These are phyloP conservation scores for Mormyrops boulengeri DNA, from an alignment of 2,797 vertebrate species.

Conservation along the genomic window DNA sequence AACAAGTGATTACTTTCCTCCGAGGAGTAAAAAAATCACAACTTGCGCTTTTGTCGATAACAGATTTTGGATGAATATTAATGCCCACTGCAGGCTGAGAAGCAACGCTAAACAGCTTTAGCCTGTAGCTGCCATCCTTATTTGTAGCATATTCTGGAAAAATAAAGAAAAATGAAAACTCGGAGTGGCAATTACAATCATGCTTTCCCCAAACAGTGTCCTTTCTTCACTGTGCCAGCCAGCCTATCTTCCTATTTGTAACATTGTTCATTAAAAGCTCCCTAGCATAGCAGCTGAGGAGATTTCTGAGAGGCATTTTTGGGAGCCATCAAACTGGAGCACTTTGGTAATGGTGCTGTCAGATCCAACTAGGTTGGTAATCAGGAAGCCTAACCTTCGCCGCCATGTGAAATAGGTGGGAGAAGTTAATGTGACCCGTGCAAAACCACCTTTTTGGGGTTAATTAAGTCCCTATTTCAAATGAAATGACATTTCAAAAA, in stretches of 20 bases:
- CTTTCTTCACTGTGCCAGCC: conserved; percentile 56
- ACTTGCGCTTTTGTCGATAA: not conserved
- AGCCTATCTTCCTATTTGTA: conserved; percentile 66
- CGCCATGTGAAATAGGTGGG: conserved; percentile 20
- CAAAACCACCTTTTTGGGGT: conserved; percentile 38
- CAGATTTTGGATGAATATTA: conserved; percentile 10
- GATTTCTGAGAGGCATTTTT: conserved; percentile 67
- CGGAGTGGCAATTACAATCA: conserved; percentile 67
- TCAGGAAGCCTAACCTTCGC: conserved; percentile 46
- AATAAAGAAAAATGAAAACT: conserved; percentile 35
- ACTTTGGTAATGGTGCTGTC: conserved; percentile 66
- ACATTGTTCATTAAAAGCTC: conserved; percentile 75
- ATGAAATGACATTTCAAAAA: conserved; percentile 31
- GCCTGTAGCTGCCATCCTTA: conserved; percentile 60
- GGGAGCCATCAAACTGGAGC: conserved; percentile 65
- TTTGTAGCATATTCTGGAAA: conserved; percentile 54
- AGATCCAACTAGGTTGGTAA: conserved; percentile 68
- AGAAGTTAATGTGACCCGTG: conserved; percentile 31
- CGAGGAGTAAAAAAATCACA: not conserved
- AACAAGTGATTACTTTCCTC: not conserved
- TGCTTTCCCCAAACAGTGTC: conserved; percentile 54
- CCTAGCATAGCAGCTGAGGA: conserved; percentile 59
- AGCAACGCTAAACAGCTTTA: conserved; percentile 55
- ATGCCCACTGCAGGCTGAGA: conserved; percentile 9
- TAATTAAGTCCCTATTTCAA: conserved; percentile 41